phyloP scores from a whole-genome alignment of 2,888 invertebrate species.

The Alitta virens region DNA sequence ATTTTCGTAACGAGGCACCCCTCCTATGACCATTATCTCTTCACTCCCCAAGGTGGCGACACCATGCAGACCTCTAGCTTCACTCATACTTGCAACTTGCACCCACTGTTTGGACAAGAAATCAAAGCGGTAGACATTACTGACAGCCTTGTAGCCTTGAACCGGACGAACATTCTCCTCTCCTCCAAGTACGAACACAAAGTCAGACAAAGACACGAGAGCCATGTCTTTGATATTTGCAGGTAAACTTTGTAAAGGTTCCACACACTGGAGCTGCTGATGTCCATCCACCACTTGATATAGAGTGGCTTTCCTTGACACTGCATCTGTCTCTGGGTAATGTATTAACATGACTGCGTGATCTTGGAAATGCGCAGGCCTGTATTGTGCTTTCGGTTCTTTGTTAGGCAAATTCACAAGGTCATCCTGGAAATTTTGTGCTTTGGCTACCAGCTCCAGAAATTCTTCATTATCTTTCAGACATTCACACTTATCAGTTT shows the following conservation, averaged over 20 bases:
- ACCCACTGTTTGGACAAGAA: conserved; percentile 10
- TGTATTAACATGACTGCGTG: not conserved
- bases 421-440: not conserved
- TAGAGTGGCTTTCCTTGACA: conserved; percentile 1
- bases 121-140: conserved; percentile 11
- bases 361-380: not conserved
- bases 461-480: not conserved
- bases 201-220: conserved; percentile 1
- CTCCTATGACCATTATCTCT: conserved; percentile 6
- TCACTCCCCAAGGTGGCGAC: conserved; percentile 4
- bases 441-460: not conserved
- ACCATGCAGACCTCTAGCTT: conserved; percentile 8
- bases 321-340: not conserved
- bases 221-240: not conserved
- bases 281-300: not conserved
- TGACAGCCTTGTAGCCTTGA: not conserved
- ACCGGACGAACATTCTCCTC: conserved; percentile 1
- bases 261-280: not conserved
- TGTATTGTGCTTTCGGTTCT: not conserved
- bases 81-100: conserved; percentile 9
- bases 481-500: not conserved
- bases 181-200: conserved; percentile 9
- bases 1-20: not conserved
- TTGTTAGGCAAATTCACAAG: not conserved
- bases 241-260: not conserved